Conservation (phyloP, 2,113 vertebrate genomes). For the Piliocolobus tephrosceles region DNA sequence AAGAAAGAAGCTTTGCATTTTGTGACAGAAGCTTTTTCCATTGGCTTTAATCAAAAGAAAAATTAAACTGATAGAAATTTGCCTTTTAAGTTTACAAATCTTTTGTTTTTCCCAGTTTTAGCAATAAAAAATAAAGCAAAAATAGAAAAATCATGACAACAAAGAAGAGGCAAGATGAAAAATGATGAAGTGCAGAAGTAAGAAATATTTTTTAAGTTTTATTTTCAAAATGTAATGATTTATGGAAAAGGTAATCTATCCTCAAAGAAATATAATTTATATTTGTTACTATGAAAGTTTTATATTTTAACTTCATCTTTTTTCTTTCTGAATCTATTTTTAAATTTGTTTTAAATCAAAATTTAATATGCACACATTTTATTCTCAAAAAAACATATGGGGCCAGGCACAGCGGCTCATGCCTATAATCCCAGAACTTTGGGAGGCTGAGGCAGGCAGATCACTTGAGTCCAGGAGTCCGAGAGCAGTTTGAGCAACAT, state of each 20-base stretch:
- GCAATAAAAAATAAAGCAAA: background rate
- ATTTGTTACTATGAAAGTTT: background rate
- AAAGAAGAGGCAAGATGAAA: background rate
- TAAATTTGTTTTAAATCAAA: background rate
- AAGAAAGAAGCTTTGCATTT: constrained; percentile 54
- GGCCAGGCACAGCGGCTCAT: too few species aligned
- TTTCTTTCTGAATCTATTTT: background rate
- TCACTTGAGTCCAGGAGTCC: too few species aligned
- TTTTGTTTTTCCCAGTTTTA: background rate
- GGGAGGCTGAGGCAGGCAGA: too few species aligned
- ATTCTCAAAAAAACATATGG: background rate
- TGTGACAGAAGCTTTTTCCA: constrained; percentile 25
- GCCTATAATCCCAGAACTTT: too few species aligned
- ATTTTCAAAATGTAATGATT: background rate
- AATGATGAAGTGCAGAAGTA: background rate
- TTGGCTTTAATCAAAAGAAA: constrained; percentile 64
- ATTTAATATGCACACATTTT: background rate
- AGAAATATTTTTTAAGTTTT: background rate
- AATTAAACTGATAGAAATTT: constrained; percentile 57
- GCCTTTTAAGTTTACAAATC: background rate
- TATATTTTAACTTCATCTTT: background rate
- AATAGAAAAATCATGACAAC: background rate
- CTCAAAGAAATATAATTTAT: background rate
- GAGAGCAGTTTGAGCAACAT: too few species aligned
- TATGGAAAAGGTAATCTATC: background rate